A percentile compares a stretch with the other conserved stretches of the same genome.
These are phyloP conservation scores for Miniopterus natalensis DNA, from an alignment of 2,113 vertebrate species.

Conservation along the genomic window DNA sequence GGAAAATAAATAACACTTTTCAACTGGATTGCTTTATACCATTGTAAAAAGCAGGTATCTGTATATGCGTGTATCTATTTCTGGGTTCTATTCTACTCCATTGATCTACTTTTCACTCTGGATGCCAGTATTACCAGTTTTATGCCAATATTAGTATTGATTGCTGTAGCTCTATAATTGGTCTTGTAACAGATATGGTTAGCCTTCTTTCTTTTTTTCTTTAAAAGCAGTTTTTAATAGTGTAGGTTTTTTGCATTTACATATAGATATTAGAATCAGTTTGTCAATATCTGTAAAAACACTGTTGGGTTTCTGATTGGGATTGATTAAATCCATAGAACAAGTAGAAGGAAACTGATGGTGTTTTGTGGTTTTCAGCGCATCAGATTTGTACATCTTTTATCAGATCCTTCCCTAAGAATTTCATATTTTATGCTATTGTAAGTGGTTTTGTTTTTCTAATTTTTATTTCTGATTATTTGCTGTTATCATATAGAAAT, in stretches of 20 bases:
- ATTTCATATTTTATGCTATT: constrained; percentile 20
- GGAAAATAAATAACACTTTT: not conserved
- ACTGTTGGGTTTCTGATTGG: not conserved
- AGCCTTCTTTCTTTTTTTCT: constrained; percentile 16
- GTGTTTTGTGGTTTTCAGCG: not conserved
- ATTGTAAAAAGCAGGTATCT: not conserved
- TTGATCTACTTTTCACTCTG: not conserved
- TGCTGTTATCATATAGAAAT: not conserved
- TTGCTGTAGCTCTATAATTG: not conserved
- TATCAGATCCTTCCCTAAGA: not conserved
- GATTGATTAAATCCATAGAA: not conserved
- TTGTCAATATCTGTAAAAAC: not conserved
- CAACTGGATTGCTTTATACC: not conserved
- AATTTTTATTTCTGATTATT: constrained; percentile 13
- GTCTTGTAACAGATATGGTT: not conserved
- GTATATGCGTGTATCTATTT: not conserved
- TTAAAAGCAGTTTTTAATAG: not conserved
- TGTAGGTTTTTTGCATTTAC: not conserved
- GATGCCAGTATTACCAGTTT: not conserved
- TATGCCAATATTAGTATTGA: not conserved
- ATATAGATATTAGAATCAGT: not conserved
- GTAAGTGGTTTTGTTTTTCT: not conserved
- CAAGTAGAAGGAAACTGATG: not conserved
- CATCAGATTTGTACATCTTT: not conserved
- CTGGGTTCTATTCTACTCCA: not conserved